phyloP scores from a whole-genome alignment of 37 sponge, comb jelly and placozoan genomes.

The Chondrosia reniformis region DNA sequence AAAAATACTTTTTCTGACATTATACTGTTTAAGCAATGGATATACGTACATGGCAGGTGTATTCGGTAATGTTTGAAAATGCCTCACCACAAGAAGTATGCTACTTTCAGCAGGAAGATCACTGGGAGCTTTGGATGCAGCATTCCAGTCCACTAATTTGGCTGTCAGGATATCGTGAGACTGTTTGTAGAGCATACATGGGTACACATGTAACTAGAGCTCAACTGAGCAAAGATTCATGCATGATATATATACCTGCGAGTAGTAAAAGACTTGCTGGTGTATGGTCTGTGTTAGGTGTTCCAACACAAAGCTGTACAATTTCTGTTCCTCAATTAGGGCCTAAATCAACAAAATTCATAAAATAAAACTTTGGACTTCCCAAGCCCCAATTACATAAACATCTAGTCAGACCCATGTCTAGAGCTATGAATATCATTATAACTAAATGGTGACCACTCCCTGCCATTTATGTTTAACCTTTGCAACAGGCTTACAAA shows the following conservation, averaged over 20 bases:
- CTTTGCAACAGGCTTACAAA: too few species aligned
- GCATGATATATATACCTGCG: conserved; percentile 33
- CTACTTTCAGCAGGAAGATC: conserved; percentile 54
- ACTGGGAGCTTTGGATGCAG: conserved; percentile 26
- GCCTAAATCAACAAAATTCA: conserved; percentile 39
- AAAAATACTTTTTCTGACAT: too few species aligned
- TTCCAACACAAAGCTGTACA: conserved; percentile 65
- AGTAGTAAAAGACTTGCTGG: conserved; percentile 47
- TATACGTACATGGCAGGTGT: too few species aligned
- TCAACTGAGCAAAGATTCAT: background rate
- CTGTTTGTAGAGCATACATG: background rate
- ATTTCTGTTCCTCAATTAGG: conserved; percentile 62
- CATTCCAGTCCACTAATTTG: conserved; percentile 34
- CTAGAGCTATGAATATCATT: too few species aligned
- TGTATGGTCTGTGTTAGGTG: conserved; percentile 41
- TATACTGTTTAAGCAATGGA: too few species aligned
- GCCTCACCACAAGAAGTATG: conserved; percentile 44
- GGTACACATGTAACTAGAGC: background rate
- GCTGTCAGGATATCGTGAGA: conserved; percentile 20
- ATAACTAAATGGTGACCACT: too few species aligned
- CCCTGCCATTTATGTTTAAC: too few species aligned
- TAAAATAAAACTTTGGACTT: too few species aligned
- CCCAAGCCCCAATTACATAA: too few species aligned
- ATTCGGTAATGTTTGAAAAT: too few species aligned
- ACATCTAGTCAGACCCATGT: too few species aligned